Percentiles rank a stretch among this genome's conserved stretches.
Evolutionary conservation across 2,113 vertebrate species (phyloP).

Genomic region (Albula goreensis): DNA sequence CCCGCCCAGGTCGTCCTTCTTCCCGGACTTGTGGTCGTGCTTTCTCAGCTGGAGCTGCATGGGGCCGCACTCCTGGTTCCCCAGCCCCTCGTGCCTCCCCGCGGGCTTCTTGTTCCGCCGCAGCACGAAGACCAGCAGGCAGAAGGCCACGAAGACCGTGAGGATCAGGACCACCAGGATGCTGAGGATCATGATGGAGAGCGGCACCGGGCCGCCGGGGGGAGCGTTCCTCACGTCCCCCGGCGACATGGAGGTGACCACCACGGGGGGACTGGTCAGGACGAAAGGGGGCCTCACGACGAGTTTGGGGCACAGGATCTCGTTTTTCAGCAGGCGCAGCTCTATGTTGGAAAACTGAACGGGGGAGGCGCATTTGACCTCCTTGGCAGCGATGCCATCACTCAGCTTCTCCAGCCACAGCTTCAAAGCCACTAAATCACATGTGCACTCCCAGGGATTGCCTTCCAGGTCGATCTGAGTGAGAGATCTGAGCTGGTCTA

Average conservation of each 20-base stretch:
- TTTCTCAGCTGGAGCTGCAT: constrained; percentile 89
- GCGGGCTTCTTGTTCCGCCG: constrained; percentile 91
- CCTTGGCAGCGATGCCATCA: constrained; percentile 88
- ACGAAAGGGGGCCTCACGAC: constrained; percentile 83
- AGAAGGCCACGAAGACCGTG: constrained; percentile 97
- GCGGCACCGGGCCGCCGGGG: constrained; percentile 90
- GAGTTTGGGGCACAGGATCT: constrained; percentile 92
- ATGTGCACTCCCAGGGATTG: constrained; percentile 97
- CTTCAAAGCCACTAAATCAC: constrained; percentile 93
- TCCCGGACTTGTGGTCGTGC: constrained; percentile 84
- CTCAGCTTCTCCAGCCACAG: constrained; percentile 93
- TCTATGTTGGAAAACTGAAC: constrained; percentile 95
- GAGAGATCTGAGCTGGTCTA: constrained; percentile 90
- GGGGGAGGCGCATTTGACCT: constrained; percentile 89
- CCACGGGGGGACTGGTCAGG: constrained; percentile 78
- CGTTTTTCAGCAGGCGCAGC: constrained; percentile 89
- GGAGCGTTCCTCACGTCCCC: constrained; percentile 85
- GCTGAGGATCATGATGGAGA: constrained; percentile 95
- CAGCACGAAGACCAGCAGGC: constrained; percentile 93
- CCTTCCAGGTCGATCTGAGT: constrained; percentile 95
- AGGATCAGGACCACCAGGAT: constrained; percentile 95
- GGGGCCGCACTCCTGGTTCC: constrained; percentile 85
- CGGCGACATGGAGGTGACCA: constrained; percentile 78
- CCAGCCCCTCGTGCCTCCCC: constrained; percentile 87
- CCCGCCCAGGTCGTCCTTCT: constrained; percentile 84